Evolutionary conservation across 2,797 vertebrate genomes (phyloP).

Genomic region (Craterocephalus amniculus): DNA sequence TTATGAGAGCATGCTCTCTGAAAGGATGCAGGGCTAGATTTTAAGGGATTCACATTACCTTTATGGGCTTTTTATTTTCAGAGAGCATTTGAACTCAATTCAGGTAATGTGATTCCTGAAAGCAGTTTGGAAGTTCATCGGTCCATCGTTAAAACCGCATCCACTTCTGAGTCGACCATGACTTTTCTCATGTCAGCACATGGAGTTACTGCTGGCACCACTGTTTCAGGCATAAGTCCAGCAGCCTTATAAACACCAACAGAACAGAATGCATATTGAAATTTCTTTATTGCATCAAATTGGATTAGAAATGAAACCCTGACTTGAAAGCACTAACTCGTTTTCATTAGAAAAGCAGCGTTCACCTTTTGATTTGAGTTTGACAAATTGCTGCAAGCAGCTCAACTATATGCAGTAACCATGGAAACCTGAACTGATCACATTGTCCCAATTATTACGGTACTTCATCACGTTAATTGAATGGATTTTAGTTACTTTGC

Average conservation of each 20-base stretch:
- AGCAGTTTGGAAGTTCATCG: slow-evolving; percentile 52
- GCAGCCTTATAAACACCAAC: neutral
- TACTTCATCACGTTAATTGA: neutral
- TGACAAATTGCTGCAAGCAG: neutral
- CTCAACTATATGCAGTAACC: neutral
- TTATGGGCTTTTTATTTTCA: slow-evolving; percentile 71
- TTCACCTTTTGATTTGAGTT: neutral
- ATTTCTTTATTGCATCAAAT: neutral
- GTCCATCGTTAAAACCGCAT: slow-evolving; percentile 55
- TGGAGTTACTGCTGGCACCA: neutral
- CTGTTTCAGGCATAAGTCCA: slow-evolving; percentile 5
- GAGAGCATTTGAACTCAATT: slow-evolving; percentile 48
- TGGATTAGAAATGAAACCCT: neutral
- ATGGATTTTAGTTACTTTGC: neutral
- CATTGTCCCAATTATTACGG: neutral
- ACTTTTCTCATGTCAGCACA: slow-evolving; percentile 15
- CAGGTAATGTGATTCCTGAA: slow-evolving; percentile 71
- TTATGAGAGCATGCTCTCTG: slow-evolving; percentile 41
- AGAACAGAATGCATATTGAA: neutral
- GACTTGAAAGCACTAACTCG: slow-evolving; percentile 6
- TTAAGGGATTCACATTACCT: slow-evolving; percentile 72
- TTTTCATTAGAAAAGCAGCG: slow-evolving; percentile 16
- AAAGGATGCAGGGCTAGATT: slow-evolving; percentile 58
- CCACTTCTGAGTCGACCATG: slow-evolving; percentile 24
- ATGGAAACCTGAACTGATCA: neutral